A percentile compares a stretch with the other conserved stretches of the same genome.
These are phyloP conservation scores for Drosophila hamatofila DNA, from an alignment of 2,888 invertebrate genomes.

Conservation along the genomic window DNA sequence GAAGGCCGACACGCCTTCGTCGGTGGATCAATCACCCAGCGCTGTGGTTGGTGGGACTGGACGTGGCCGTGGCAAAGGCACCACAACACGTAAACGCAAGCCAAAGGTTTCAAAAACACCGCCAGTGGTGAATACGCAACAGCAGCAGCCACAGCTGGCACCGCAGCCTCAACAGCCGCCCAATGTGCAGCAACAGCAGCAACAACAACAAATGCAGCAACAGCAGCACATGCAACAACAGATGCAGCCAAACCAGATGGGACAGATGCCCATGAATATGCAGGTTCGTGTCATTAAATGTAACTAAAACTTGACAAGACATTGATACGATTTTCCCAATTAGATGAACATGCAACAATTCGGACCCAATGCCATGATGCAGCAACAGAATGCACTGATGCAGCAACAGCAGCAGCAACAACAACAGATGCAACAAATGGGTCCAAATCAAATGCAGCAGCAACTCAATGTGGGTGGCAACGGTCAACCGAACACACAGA, in stretches of 20 bases:
- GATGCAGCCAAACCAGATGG: conserved; percentile 82
- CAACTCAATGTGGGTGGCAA: conserved; percentile 80
- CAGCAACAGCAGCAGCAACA: conserved; percentile 85
- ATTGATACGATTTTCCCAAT: neutral
- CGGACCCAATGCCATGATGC: conserved; percentile 79
- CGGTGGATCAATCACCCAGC: conserved; percentile 85
- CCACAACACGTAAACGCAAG: conserved; percentile 83
- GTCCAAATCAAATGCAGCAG: conserved; percentile 81
- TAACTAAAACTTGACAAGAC: neutral
- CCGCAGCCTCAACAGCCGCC: conserved; percentile 73
- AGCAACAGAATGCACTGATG: conserved; percentile 57
- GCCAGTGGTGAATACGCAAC: conserved; percentile 83
- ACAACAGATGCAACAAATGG: conserved; percentile 81
- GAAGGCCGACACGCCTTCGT: conserved; percentile 88
- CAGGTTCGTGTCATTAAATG: conserved; percentile 67
- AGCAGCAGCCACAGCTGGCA: conserved; percentile 82
- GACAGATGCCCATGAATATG: conserved; percentile 85
- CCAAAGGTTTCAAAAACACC: conserved; percentile 86
- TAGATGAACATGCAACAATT: conserved; percentile 85
- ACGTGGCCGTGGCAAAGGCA: conserved; percentile 84
- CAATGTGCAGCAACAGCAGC: conserved; percentile 84
- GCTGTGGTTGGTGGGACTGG: conserved; percentile 81
- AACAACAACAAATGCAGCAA: conserved; percentile 83
- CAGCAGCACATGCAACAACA: conserved; percentile 83
- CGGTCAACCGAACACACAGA: conserved; percentile 81